These are phyloP conservation scores for Rhinogobio ventralis DNA, from an alignment of 2,797 vertebrate genomes.

Conservation along the genomic window DNA sequence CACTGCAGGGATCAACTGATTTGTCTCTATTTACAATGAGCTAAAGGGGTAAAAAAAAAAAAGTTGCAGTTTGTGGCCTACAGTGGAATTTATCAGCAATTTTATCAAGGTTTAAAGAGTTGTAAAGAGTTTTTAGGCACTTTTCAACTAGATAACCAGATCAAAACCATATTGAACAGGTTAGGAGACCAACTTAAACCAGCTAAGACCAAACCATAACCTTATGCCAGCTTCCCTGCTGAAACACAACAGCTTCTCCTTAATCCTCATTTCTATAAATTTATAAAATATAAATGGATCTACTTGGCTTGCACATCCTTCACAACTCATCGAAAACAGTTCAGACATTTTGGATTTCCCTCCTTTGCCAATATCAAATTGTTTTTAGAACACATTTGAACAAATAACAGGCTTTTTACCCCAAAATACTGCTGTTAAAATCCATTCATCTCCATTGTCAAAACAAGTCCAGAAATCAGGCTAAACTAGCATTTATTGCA, in stretches of 20 bases:
- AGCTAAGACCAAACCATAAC: background rate
- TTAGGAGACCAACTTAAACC: background rate
- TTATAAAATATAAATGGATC: background rate
- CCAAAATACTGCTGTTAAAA: background rate
- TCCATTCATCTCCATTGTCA: background rate
- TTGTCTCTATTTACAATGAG: constrained; percentile 20
- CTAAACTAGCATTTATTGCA: background rate
- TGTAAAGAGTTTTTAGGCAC: background rate
- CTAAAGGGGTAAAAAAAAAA: background rate
- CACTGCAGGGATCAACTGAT: background rate
- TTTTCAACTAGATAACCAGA: background rate
- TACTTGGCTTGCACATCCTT: background rate
- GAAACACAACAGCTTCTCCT: background rate
- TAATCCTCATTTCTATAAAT: background rate
- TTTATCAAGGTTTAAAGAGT: background rate
- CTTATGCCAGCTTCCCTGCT: background rate
- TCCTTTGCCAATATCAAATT: background rate
- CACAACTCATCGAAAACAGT: background rate
- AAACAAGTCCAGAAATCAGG: background rate
- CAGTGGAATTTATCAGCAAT: background rate
- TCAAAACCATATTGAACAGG: background rate
- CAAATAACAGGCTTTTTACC: background rate
- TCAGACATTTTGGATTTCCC: background rate
- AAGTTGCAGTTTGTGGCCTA: background rate
- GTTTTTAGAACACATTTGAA: background rate